Evolutionary conservation across 92 coral and sea anemone genomes (phyloP), one percentile per base, ranked within the genome.

Genomic region (Epizoanthus rinbou): DNA sequence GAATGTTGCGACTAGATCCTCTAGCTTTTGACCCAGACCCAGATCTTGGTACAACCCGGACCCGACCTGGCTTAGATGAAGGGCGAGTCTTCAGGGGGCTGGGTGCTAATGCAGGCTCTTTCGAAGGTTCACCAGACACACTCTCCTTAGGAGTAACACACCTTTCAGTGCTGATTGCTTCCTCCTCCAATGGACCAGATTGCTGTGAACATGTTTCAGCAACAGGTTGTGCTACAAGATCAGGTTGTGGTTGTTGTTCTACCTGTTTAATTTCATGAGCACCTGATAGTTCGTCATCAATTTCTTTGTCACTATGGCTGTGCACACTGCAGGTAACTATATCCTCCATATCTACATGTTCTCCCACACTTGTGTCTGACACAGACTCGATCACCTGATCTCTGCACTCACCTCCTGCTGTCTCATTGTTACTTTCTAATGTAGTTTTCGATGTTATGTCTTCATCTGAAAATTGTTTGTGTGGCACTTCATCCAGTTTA

Each of bases 41-140:
- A 39, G 65, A 65, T 39, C 82, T 62, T 60, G 82, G 82, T 13
- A 78, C 82, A 78, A 78, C 58, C 14, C 70, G 82, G 14, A 6
- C 72, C 24, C 64, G 60, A 37, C 2, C 57, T 9, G 76, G 76
- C 18, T 15, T 23, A 60, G 82, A 5, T 21, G 58, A 60, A 17
- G 45, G n/a, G n/a, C 2, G 19, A 19, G 63, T 62, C 43, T 78
- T 78, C 52, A 19, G 39, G 7, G 22, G 17, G 31, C 28, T 41
- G 31, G 70, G 71, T 37, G 23, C 64, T 3, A 13, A 62, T 17
- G 13, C 70, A 39, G 69, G 10, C 15, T 7, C 81, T 22, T 3
- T 14, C n/a, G 22, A 24, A 75, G 67, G n/a, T 56, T 39, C 22
- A n/a, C 35, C 54, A 57, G 54, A 10, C 54, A 50, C 54, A 11